Evolutionary conservation across 2,888 invertebrate species (phyloP), one percentile per base, ranked within the genome.

Genomic region (Listrodromus nycthemerus): DNA sequence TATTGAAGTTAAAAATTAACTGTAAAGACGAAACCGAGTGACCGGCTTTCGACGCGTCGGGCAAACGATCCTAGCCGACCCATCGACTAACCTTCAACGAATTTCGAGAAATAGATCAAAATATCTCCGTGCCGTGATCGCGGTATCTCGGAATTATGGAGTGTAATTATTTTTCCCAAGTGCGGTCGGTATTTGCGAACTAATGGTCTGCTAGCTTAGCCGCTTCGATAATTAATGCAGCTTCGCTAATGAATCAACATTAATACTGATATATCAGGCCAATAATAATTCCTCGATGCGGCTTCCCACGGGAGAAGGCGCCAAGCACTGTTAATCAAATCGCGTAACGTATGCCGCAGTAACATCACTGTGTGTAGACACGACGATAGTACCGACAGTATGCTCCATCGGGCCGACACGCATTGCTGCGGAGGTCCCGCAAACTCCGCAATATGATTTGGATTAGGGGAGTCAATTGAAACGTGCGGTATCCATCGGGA

Each of bases 241-340:
- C 81, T 88, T 82, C 86, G 87, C 87, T 89, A 89, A 89, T 89
- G 89, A 89, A 88, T 89, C 89, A 86, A 88, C 88, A 87, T 87
- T 88, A 87, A 88, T 87, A 87, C 88, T 86, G 69, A 82, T 82
- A 69, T 73, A 82, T 65, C 70, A 79, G 67, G 78, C 69, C 75
- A 86, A 86, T 86, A 86, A 86, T 85, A 83, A 85, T 85, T 69
- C 81, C 83, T 78, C 67, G 81, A 83, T 70, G 80, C 58, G 85
- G 75, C 80, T 85, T 86, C 83, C 76, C 85, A 45, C 58, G 83
- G 81, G 85, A 71, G 69, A 79, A 80, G 73, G 74, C 41, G 67
- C 61, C 37, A 66, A 69, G 76, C 66, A 71, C 70, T 73, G 81
- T 80, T 86, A 66, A 82, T 84, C 77, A 77, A 76, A 86, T 80